Evolutionary conservation across 2,888 invertebrate genomes (phyloP), one percentile per base, ranked within the genome.

Genomic region (Cotesia congregata): DNA sequence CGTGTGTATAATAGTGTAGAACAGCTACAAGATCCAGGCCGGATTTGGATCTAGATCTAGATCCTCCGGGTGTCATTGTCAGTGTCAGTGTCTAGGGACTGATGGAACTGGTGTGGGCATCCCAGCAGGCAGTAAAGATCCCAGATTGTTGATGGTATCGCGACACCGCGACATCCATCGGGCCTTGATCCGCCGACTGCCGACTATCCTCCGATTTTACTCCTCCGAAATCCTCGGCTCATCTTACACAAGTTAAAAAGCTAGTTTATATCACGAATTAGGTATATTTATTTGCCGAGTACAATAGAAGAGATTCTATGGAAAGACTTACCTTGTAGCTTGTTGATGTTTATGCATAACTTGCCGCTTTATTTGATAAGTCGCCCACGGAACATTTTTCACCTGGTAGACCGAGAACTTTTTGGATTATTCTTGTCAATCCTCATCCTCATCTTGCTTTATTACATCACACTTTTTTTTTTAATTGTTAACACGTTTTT

Each of bases 171-270:
- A 88, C 87, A 87, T 86, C 85, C 83, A 84, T 30, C 30, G 30
- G 84, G 82, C 84, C 86, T 88, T 88, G 88, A 88, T 88, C 88
- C 87, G 85, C 88, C 88, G 85, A 83, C 84, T 75, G 76, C 20
- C 67, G 72, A 73, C 68, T 41, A 50, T 68, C 72, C 62, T 76
- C 38, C 40, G 17, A 17, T 20, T 62, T 62, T 20, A 72, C 67
- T 40, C 20, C 40, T 41, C 70, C 61, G 15, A 60, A 62, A 40
- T 68, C 30, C 60, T 59, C 38, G 62, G 59, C 65, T 65, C 39
- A 7, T 65, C 50, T 50, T 30, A 15, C 0, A 30, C 17, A 30
- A 30, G 30, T 30, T 30, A 30, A 30, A 30, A 30, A 30, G 30
- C 30, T 30, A 30, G 30, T 30, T 30, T 30, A 30, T 30, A 30